These are phyloP conservation scores for Mixornis gularis DNA, from an alignment of 2,113 vertebrate genomes.

Conservation along the genomic window DNA sequence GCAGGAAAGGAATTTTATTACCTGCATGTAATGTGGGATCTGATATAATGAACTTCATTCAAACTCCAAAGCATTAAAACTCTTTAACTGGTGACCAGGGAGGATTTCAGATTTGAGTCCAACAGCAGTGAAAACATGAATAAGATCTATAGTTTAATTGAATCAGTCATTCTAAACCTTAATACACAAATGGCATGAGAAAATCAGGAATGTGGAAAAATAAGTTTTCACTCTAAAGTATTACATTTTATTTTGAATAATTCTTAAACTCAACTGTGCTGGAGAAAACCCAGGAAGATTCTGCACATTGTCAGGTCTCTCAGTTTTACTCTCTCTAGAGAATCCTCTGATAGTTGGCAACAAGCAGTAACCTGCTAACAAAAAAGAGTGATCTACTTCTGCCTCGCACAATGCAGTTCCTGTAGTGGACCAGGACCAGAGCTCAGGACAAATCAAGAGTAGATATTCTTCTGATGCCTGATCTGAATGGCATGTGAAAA, in stretches of 20 bases:
- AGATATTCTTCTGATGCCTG: not conserved
- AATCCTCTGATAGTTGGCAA: not conserved
- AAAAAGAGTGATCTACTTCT: not conserved
- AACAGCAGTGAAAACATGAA: conserved; percentile 72
- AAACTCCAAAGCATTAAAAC: conserved; percentile 71
- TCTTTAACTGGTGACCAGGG: conserved; percentile 68
- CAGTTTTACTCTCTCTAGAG: not conserved
- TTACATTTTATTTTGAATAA: conserved; percentile 49
- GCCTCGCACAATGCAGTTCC: not conserved
- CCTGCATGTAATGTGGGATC: conserved; percentile 63
- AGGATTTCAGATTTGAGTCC: conserved; percentile 69
- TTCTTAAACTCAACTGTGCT: not conserved
- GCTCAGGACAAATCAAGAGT: not conserved
- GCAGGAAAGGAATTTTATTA: conserved; percentile 69
- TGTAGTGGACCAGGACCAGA: not conserved
- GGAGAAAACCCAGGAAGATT: not conserved
- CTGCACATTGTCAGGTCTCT: not conserved
- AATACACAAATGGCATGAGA: conserved; percentile 53
- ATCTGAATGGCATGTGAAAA: not conserved
- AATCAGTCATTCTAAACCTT: conserved; percentile 66
- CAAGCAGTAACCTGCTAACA: not conserved
- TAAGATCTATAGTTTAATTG: conserved; percentile 68
- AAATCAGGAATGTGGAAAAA: conserved; percentile 44
- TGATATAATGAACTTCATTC: conserved; percentile 72
- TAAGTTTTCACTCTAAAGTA: conserved; percentile 17